Base-by-base conservation (phyloP, 1,140 invertebrate species). In the Cotesia typhae region DNA sequence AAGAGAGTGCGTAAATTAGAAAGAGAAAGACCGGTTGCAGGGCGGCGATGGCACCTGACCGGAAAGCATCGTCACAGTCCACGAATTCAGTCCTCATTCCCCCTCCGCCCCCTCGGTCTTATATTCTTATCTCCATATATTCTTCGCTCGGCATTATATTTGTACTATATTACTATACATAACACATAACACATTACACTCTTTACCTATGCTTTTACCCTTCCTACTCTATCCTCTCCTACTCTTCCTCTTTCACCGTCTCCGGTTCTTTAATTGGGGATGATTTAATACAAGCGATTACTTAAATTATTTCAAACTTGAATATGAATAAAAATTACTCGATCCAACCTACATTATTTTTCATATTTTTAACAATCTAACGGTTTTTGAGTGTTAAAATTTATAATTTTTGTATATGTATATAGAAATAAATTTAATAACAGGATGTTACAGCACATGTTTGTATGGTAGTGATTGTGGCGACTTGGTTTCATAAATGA, bases 401-500 rank as follows among this genome's bases (percentile, higher is more conserved):
- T 28, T 28, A 28, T 28, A 28, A 28, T 28, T 28, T 28, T 28
- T 28, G 28, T 28, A 28, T 28, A 28, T 28, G 28, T 28, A 28
- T 28, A 28, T 47, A 47, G 10, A 47, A 9, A 47, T 47, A 9
- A 47, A 47, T 47, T 82, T 85, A 85, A 84, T 84, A 85, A 83
- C 83, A 85, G 83, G 83, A 85, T 85, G 82, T 84, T 84, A 85
- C 81, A 83, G 79, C 82, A 69, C 81, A 82, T 83, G 84, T 84
- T 83, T 82, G 41, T 7, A 10, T 47, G 5, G 41, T 47, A 47
- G 41, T 6, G 41, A 47, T 47, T 47, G 41, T 47, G 41, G 6
- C 41, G 41, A 47, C 41, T 82, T 84, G 81, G 79, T 85, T 85
- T 85, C 83, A 85, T 85, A 85, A 85, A 85, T 83, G 84, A 85